Conservation (phyloP, 2,888 invertebrate species). For the Acrocera orbiculus region DNA sequence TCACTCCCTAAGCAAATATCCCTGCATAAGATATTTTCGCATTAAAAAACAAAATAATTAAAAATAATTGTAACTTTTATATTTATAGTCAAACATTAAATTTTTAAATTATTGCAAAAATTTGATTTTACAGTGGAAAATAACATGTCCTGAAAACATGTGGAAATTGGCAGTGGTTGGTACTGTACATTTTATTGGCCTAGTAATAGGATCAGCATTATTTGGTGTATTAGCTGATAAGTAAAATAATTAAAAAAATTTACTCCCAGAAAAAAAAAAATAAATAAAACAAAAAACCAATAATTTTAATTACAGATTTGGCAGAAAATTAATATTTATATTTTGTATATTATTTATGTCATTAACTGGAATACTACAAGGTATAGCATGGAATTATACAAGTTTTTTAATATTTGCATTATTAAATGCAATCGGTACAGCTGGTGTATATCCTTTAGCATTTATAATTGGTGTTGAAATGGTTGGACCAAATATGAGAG, state of each 20-base stretch:
- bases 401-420: constrained; percentile 37
- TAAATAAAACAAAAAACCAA: neutral
- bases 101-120: too few species aligned
- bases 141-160: constrained; percentile 41
- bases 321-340: constrained; percentile 40
- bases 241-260: constrained; percentile 26
- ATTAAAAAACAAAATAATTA: neutral
- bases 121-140: constrained; percentile 33
- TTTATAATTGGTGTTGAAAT: constrained; percentile 46
- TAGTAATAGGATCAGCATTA: constrained; percentile 39
- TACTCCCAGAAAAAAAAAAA: neutral
- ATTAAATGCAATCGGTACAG: constrained; percentile 41
- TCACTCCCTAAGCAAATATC: too few species aligned
- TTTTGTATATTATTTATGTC: constrained; percentile 39
- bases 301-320: constrained; percentile 30
- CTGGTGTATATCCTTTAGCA: constrained; percentile 41
- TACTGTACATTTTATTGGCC: constrained; percentile 43
- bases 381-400: constrained; percentile 34
- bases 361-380: constrained; percentile 37
- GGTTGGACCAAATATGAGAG: constrained; percentile 42
- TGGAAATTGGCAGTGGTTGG: constrained; percentile 44
- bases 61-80: neutral
- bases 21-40: too few species aligned
- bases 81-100: too few species aligned
- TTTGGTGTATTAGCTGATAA: constrained; percentile 43